A percentile compares a stretch with the other conserved stretches of the same genome.
phyloP scores from a whole-genome alignment of 1,140 invertebrate species.

The Hyphantria cunea region DNA sequence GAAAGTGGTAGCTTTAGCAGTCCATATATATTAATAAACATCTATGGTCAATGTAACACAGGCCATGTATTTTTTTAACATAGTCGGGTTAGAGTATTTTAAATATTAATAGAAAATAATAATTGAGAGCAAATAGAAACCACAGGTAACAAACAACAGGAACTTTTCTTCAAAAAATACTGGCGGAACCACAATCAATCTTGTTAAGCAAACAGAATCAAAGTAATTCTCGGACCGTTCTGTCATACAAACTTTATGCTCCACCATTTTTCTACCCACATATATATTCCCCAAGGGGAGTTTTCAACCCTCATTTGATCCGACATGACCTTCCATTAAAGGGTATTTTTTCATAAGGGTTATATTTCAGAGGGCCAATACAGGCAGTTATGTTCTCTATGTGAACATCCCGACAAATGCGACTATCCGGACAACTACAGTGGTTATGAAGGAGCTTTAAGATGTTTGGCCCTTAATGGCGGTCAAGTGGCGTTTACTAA shows the following conservation, averaged over 20 bases:
- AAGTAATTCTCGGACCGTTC: background rate
- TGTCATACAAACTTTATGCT: constrained; percentile 1
- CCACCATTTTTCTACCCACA: constrained; percentile 10
- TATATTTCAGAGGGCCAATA: constrained; percentile 85
- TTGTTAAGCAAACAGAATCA: background rate
- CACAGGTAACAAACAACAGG: background rate
- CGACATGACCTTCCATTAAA: background rate
- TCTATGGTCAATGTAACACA: no score
- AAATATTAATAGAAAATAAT: no score
- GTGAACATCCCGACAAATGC: constrained; percentile 87
- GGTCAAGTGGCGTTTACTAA: constrained; percentile 94
- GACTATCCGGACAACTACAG: constrained; percentile 92
- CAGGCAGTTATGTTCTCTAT: constrained; percentile 87
- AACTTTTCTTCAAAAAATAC: background rate
- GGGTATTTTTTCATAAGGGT: constrained; percentile 2
- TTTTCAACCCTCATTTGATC: constrained; percentile 6
- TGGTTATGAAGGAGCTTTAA: constrained; percentile 91
- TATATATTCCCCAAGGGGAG: background rate
- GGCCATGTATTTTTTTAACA: no score
- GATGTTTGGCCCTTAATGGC: constrained; percentile 89
- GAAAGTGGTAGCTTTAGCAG: no score
- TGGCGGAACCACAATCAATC: background rate
- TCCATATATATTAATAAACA: no score
- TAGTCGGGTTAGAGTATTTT: no score
- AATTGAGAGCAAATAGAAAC: no score